These are phyloP conservation scores for Uromys caudimaculatus DNA, from an alignment of 2,797 vertebrate genomes.

Conservation along the genomic window DNA sequence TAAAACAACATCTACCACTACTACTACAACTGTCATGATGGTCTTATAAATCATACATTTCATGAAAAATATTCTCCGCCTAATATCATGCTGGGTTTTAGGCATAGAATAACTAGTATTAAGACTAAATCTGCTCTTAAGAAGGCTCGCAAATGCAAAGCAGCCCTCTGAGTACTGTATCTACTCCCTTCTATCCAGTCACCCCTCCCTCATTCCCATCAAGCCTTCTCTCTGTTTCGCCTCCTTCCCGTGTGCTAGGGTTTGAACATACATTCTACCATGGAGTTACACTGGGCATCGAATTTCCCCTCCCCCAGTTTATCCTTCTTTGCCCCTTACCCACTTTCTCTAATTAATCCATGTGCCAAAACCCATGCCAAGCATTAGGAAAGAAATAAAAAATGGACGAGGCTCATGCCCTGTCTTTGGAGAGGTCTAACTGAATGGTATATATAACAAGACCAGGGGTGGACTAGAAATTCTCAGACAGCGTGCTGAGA, in stretches of 20 bases:
- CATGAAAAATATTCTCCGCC: neutral
- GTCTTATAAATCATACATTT: slow-evolving; percentile 36
- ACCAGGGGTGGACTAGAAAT: neutral
- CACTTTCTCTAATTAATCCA: slow-evolving; percentile 26
- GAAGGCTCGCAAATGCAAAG: neutral
- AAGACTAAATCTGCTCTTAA: slow-evolving; percentile 14
- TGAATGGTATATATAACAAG: neutral
- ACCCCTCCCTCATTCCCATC: neutral
- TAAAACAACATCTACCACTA: neutral
- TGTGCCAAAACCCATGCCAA: neutral
- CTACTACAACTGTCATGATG: neutral
- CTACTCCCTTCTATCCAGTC: neutral
- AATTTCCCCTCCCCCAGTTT: neutral
- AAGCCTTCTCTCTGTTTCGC: neutral
- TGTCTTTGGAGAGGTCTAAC: neutral
- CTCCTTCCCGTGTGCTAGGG: neutral
- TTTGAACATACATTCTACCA: neutral
- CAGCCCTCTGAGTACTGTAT: neutral
- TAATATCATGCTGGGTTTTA: neutral
- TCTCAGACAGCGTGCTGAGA: neutral
- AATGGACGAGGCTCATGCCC: neutral
- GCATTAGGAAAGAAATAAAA: slow-evolving; percentile 19
- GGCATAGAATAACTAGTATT: slow-evolving; percentile 13
- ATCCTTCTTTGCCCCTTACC: slow-evolving; percentile 43
- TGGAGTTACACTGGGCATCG: neutral